Evolutionary conservation across 2,797 vertebrate species (phyloP).

Genomic region (Knipowitschia caucasica): DNA sequence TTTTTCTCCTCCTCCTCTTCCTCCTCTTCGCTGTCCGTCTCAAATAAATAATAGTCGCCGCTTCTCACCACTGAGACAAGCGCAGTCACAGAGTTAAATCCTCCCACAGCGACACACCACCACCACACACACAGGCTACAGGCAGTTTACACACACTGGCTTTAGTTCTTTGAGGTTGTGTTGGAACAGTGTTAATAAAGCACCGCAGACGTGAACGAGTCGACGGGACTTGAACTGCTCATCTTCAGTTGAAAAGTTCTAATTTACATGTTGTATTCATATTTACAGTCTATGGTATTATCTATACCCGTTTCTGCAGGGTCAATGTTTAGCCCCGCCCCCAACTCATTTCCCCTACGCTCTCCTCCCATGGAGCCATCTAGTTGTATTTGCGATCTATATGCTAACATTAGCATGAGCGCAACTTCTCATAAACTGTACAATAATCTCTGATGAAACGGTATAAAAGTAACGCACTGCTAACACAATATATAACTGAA

Average conservation of each 20-base stretch:
- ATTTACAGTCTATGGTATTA: too few species aligned
- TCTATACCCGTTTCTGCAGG: too few species aligned
- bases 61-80: constrained; percentile 92
- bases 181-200: background rate
- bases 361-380: too few species aligned
- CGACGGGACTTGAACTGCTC: background rate
- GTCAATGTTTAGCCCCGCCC: too few species aligned
- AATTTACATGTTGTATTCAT: too few species aligned
- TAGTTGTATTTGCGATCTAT: too few species aligned
- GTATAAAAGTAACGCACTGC: too few species aligned
- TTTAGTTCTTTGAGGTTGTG: background rate
- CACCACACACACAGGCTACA: background rate
- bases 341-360: too few species aligned
- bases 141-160: background rate
- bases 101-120: constrained; percentile 12
- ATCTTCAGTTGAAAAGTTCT: background rate
- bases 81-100: constrained; percentile 26
- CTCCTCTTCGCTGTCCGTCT: constrained; percentile 98
- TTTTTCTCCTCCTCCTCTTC: constrained; percentile 91
- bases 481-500: too few species aligned
- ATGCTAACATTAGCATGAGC: too few species aligned
- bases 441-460: too few species aligned
- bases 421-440: too few species aligned
- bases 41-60: constrained; percentile 99
- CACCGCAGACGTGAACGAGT: background rate